Evolutionary conservation across 2,113 vertebrate species (phyloP), one percentile per base, ranked within the genome.

Genomic region (Nipponia nippon): DNA sequence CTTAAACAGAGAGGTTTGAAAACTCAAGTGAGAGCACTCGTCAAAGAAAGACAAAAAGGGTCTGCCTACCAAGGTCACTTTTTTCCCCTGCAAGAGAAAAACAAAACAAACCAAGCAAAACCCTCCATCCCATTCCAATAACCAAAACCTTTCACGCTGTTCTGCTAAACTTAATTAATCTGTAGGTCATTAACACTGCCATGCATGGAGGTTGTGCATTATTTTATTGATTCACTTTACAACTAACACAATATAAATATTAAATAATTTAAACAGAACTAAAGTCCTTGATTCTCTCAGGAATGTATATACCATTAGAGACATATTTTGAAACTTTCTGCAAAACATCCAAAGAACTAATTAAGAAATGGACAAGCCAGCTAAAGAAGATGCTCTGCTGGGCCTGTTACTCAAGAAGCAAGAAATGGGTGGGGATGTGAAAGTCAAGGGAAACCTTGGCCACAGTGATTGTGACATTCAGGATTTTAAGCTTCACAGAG

Each of bases 91-190:
- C 16, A 79, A 76, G 32, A 75, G 13, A 50, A 83, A 94, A 92
- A 49, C 42, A 59, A 90, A 84, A 91, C 84, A 93, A 50, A 63
- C 11, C 29, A 89, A 85, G 25, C 16, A 89, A 56, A 94, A 50
- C 21, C 70, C 89, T 75, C 34, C 27, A 94, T 82, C 66, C 78
- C 21, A n/a, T 95, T 96, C 87, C 87, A 92, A 90, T 75, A 96
- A 95, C 29, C 38, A 85, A 97, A 97, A 71, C 59, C 62, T 95
- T 96, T 94, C 82, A 81, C 75, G 89, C 61, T 83, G 27, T 95
- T 95, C 79, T 96, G 90, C 55, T 92, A 75, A 93, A 96, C 71
- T 36, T 69, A 94, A 94, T 96, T 94, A 96, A 90, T 83, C 72
- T 61, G 46, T 44, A 90, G 92, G 90, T 97, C 93, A 90, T 52